Conservation (phyloP, 2,113 vertebrate species). For the Circaetus cinerascens region DNA sequence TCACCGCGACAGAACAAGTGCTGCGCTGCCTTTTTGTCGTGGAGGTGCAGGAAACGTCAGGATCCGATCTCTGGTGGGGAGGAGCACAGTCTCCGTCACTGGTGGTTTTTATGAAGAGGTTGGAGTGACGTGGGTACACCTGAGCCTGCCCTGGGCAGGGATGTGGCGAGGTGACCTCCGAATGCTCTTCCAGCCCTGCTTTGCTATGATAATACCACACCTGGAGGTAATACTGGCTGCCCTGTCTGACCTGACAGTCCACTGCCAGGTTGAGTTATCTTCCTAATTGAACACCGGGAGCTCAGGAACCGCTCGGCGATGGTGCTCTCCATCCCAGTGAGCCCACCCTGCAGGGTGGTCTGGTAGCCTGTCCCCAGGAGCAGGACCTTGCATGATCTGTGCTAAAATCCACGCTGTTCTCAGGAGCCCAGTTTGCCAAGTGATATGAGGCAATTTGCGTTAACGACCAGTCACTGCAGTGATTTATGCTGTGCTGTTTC, state of each 20-base stretch:
- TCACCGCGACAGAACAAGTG: accelerated
- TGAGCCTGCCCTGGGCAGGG: not conserved
- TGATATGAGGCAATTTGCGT: accelerated
- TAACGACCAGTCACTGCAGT: not conserved
- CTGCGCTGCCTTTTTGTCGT: accelerated
- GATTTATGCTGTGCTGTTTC: not conserved
- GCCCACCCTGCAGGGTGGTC: too few relatives aligned
- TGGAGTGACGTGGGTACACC: accelerated
- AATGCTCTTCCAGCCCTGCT: not conserved
- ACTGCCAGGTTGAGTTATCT: accelerated
- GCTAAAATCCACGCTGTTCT: not conserved
- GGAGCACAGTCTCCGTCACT: accelerated
- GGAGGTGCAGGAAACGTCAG: not conserved
- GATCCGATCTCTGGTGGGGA: accelerated
- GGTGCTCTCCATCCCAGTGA: not conserved
- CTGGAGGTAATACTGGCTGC: not conserved
- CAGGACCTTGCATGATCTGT: not conserved
- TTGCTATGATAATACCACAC: accelerated
- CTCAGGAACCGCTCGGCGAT: accelerated
- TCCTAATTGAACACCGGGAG: accelerated
- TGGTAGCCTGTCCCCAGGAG: not conserved
- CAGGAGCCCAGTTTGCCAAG: not conserved
- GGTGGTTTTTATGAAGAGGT: not conserved
- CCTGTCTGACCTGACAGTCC: accelerated
- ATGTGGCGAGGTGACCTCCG: accelerated